Base-by-base conservation (phyloP, 2,888 invertebrate species). In the Pandemis cinnamomeana region DNA sequence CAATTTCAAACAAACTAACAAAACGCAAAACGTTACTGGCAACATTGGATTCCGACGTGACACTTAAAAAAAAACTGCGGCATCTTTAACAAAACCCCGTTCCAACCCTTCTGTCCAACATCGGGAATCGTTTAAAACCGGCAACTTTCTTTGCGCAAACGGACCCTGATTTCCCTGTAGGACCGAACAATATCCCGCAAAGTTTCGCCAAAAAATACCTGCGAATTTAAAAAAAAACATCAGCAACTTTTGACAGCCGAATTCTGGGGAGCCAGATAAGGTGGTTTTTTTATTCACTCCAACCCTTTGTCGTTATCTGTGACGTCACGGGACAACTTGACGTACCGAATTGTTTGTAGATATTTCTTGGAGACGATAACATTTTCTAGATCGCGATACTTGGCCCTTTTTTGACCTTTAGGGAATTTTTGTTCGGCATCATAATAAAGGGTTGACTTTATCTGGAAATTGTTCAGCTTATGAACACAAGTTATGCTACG, bases 271-370 rank as follows among this genome's bases (percentile, higher is more conserved):
- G 11, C 41, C 15, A 64, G 73, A 73, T 73, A 73, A 73, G 64
- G 55, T 72, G 4, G 68, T 36, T 70, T 73, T 71, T 66, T 70
- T 36, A 58, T 53, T 53, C 67, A 53, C 66, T 44, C 20, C 69
- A 70, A 73, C 73, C 73, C 73, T 73, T 73, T 72, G 71, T 66
- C 71, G 60, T 51, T 70, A 72, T 72, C 72, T 15, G 51, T 69
- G 73, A 70, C 48, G 69, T 64, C 69, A 64, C 58, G 67, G 67
- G 67, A 67, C 67, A 36, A 53, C 67, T 53, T 70, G 73, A 73
- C 60, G 58, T 60, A 73, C 66, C 48, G 69, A 73, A 73, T 73
- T 73, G 73, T 73, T 73, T 66, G 69, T 42, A 70, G 64, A 72
- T 72, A 64, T 72, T 69, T 72, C 64, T 69, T 58, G 64, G 60